phyloP scores from a whole-genome alignment of 2,888 invertebrate genomes.

The Monoplex corrugatus region DNA sequence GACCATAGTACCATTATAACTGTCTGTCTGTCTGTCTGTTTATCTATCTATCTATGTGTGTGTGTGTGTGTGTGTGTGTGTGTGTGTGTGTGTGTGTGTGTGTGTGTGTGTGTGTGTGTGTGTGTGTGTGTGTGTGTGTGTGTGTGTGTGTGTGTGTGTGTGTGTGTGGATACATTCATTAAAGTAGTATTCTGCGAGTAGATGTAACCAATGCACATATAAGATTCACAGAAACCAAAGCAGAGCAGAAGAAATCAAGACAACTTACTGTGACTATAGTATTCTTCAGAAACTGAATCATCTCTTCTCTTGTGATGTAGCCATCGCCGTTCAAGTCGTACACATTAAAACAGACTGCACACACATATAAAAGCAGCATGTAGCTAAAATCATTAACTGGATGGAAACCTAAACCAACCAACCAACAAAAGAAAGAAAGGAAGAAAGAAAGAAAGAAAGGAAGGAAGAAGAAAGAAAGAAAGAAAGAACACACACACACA shows the following conservation, averaged over 20 bases:
- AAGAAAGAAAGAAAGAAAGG: not conserved
- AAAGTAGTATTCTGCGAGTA: not conserved
- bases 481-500: not conserved
- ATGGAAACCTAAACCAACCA: not conserved
- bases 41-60: not conserved
- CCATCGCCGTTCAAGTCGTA: slow-evolving; percentile 92
- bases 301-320: slow-evolving; percentile 90
- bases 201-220: not conserved
- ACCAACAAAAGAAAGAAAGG: not conserved
- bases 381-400: not conserved
- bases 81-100: not conserved
- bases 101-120: not conserved
- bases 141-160: not conserved
- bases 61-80: not conserved
- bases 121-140: not conserved
- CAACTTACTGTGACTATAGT: slow-evolving; percentile 74
- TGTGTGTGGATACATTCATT: not conserved
- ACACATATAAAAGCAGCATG: not conserved
- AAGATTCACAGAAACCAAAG: not conserved
- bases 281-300: slow-evolving; percentile 88
- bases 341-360: slow-evolving; percentile 83
- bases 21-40: too few relatives aligned
- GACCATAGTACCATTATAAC: too few relatives aligned
- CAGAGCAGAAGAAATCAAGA: not conserved
- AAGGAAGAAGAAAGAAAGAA: not conserved